Evolutionary conservation across 2,113 vertebrate genomes (phyloP).

Genomic region (Procavia capensis): DNA sequence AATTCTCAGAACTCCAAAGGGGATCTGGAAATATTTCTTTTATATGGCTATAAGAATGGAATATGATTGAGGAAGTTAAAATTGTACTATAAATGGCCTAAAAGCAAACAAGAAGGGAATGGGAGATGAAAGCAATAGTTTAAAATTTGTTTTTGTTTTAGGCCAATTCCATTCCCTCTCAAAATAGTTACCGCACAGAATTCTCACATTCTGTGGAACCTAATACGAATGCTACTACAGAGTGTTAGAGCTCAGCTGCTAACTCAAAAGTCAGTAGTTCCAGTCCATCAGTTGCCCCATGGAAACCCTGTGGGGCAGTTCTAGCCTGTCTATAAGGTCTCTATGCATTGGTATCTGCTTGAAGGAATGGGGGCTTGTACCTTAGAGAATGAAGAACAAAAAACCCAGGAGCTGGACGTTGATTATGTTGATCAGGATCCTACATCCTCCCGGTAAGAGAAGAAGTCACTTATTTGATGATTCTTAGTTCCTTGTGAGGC

Average conservation of each 20-base stretch:
- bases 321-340: no score
- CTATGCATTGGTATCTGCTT: no score
- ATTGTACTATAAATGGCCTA: neutral
- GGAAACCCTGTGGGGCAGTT: no score
- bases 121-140: neutral
- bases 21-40: neutral
- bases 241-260: no score
- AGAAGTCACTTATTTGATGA: neutral
- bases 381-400: conserved; percentile 17
- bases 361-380: no score
- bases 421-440: neutral
- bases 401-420: neutral
- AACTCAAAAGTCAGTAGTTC: no score
- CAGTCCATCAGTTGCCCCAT: no score
- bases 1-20: neutral
- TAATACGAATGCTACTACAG: neutral
- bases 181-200: neutral
- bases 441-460: neutral
- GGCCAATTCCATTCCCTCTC: neutral
- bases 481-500: neutral
- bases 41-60: neutral
- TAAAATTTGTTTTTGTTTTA: neutral
- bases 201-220: neutral
- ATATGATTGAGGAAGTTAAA: neutral
- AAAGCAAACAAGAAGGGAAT: neutral